These are phyloP conservation scores for Balearica regulorum DNA, from an alignment of 2,797 vertebrate genomes.

Conservation along the genomic window DNA sequence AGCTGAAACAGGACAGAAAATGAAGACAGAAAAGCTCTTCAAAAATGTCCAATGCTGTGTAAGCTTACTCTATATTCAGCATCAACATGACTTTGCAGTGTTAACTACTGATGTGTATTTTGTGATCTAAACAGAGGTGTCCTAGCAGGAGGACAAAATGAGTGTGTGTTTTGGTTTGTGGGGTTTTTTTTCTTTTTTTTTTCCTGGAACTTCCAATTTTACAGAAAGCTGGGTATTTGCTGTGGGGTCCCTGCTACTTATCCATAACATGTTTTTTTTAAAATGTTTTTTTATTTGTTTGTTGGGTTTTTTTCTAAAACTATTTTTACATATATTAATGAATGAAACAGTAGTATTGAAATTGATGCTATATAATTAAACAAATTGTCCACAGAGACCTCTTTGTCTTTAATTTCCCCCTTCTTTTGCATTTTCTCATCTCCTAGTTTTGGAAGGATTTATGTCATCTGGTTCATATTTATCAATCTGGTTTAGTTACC, in stretches of 20 bases:
- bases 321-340: not conserved
- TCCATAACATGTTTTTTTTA: not conserved
- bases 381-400: accelerated
- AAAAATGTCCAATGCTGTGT: not conserved
- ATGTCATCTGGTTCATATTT: not conserved
- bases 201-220: not conserved
- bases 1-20: not conserved
- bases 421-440: not conserved
- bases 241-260: not conserved
- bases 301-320: not conserved
- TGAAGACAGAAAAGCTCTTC: not conserved
- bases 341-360: not conserved
- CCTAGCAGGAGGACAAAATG: not conserved
- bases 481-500: not conserved
- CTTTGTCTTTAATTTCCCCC: not conserved
- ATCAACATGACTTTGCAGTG: not conserved
- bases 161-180: not conserved
- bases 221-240: not conserved
- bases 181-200: not conserved
- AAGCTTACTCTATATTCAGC: not conserved
- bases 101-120: not conserved
- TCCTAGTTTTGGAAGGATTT: not conserved
- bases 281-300: not conserved
- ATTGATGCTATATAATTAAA: not conserved
- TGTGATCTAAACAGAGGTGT: not conserved